A percentile compares a stretch with the other conserved stretches of the same genome.
Evolutionary conservation across 2,888 invertebrate species (phyloP).

Genomic region (Andrena minutula): DNA sequence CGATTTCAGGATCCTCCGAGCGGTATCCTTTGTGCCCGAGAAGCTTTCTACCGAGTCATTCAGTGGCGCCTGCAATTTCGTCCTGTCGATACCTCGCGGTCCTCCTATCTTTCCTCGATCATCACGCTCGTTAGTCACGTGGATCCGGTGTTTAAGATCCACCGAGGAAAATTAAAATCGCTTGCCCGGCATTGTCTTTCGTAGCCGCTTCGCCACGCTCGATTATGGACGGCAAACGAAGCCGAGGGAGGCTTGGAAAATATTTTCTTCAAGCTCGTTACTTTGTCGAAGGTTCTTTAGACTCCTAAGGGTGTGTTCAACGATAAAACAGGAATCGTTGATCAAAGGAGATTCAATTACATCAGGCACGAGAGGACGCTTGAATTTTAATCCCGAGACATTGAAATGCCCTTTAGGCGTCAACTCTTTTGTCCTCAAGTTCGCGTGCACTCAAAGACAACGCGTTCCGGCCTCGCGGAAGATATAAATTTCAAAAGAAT

Average conservation of each 20-base stretch:
- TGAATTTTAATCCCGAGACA: slow-evolving; percentile 53
- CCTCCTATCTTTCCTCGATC: slow-evolving; percentile 38
- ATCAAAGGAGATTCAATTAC: slow-evolving; percentile 32
- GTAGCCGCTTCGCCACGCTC: slow-evolving; percentile 44
- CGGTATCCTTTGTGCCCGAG: slow-evolving; percentile 64
- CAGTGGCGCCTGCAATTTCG: slow-evolving; percentile 78
- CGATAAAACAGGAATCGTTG: slow-evolving; percentile 15
- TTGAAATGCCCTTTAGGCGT: slow-evolving; percentile 32
- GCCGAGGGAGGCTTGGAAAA: too few relatives aligned
- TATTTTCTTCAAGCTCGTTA: not conserved
- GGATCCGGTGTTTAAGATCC: slow-evolving; percentile 19
- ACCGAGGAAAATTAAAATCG: slow-evolving; percentile 58
- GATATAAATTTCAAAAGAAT: slow-evolving; percentile 50
- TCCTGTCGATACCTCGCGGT: slow-evolving; percentile 32
- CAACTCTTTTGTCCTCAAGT: not conserved
- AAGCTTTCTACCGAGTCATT: slow-evolving; percentile 77
- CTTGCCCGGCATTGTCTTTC: slow-evolving; percentile 19
- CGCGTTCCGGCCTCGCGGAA: not conserved
- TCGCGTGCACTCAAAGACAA: not conserved
- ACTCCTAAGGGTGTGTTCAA: not conserved
- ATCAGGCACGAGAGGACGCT: slow-evolving; percentile 12
- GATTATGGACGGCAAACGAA: slow-evolving; percentile 1
- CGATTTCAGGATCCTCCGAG: slow-evolving; percentile 48
- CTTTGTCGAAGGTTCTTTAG: not conserved
- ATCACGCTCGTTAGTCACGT: slow-evolving; percentile 62